phyloP scores from a whole-genome alignment of 2,797 vertebrate species.

The Anas georgica region DNA sequence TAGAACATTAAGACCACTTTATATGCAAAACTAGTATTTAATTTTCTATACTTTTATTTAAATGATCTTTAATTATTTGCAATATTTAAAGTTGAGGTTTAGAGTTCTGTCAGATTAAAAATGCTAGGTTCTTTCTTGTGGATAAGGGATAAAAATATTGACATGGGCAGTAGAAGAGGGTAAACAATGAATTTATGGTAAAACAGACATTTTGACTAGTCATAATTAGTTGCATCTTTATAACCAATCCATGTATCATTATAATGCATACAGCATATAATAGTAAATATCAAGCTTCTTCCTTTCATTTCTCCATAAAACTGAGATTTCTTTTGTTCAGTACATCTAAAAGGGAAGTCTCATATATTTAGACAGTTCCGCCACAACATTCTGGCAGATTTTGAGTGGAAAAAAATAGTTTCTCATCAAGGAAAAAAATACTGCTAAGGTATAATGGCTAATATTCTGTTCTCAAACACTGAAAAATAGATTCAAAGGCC shows the following conservation, averaged over 20 bases:
- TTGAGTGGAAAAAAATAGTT: not conserved
- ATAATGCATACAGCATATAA: not conserved
- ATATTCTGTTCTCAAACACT: not conserved
- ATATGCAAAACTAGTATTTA: conserved; percentile 68
- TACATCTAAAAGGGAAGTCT: not conserved
- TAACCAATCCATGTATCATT: not conserved
- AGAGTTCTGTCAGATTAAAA: conserved; percentile 34
- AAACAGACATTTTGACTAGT: not conserved
- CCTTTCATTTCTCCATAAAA: not conserved
- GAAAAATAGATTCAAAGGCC: not conserved
- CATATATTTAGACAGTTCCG: not conserved
- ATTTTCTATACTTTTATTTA: conserved; percentile 67
- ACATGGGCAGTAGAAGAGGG: not conserved
- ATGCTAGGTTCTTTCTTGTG: not conserved
- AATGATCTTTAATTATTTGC: conserved; percentile 67
- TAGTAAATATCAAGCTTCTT: not conserved
- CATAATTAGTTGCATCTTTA: not conserved
- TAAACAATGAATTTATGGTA: not conserved
- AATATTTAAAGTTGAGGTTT: conserved; percentile 45
- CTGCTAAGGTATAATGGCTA: not conserved
- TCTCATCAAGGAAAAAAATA: not conserved
- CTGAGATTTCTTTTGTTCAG: not conserved
- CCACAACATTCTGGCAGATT: not conserved
- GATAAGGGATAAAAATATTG: not conserved
- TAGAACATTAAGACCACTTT: conserved; percentile 65